Evolutionary conservation across 2,797 vertebrate genomes (phyloP).

Genomic region (Rhinogobio ventralis): DNA sequence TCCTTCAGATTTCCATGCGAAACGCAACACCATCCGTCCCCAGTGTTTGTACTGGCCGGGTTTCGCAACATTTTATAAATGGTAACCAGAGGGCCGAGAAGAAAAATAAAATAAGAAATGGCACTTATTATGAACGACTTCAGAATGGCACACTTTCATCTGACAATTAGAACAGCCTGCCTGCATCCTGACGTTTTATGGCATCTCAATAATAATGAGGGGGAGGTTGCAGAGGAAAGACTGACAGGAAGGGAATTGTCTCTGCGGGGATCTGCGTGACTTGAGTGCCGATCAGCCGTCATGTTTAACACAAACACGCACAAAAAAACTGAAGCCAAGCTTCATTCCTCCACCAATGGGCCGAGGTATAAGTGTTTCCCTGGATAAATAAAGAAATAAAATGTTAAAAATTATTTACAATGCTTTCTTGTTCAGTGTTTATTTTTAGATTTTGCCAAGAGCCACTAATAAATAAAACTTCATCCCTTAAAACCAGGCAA

Average conservation of each 20-base stretch:
- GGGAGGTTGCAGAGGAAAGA: conserved; percentile 20
- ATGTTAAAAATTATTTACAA: conserved; percentile 1
- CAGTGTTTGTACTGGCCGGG: conserved; percentile 40
- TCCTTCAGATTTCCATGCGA: conserved; percentile 54
- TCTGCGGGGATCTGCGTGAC: conserved; percentile 58
- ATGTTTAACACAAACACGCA: conserved; percentile 23
- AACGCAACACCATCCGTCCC: conserved; percentile 48
- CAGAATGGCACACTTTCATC: conserved; percentile 63
- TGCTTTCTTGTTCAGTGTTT: neutral
- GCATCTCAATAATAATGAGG: conserved; percentile 44
- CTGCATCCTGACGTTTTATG: conserved; percentile 63
- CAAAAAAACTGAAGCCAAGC: conserved; percentile 58
- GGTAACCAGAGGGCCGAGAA: conserved; percentile 3
- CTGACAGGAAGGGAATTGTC: conserved; percentile 37
- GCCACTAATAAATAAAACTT: neutral
- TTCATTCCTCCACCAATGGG: conserved; percentile 61
- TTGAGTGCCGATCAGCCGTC: conserved; percentile 63
- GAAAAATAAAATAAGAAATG: conserved; percentile 38
- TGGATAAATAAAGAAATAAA: conserved; percentile 32
- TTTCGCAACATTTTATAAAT: conserved; percentile 45
- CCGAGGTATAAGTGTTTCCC: conserved; percentile 9
- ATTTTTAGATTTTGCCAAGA: neutral
- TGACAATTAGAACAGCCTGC: conserved; percentile 68
- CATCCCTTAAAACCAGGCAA: neutral
- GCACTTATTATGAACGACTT: conserved; percentile 63